Percentiles rank a stretch among this genome's conserved stretches.
These are phyloP conservation scores for Agriotes lineatus DNA, from an alignment of 2,888 invertebrate species.

Conservation along the genomic window DNA sequence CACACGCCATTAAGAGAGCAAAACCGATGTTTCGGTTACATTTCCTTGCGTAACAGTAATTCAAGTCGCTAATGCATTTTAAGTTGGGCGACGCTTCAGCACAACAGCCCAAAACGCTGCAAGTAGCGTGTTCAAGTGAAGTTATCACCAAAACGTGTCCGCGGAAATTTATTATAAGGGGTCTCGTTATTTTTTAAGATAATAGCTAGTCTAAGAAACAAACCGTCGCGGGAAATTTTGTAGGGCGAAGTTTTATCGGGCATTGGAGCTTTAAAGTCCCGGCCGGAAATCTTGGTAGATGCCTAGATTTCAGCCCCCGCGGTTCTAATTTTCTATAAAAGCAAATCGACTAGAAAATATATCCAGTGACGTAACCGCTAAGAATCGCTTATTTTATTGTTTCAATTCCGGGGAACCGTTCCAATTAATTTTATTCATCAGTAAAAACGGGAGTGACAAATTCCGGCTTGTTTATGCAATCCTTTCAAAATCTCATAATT, in stretches of 20 bases:
- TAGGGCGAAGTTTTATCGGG: slow-evolving; percentile 32
- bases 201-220: slow-evolving; percentile 33
- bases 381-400: slow-evolving; percentile 25
- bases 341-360: slow-evolving; percentile 42
- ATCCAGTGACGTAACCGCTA: slow-evolving; percentile 31
- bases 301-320: slow-evolving; percentile 32
- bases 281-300: slow-evolving; percentile 13
- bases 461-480: slow-evolving; percentile 20
- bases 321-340: slow-evolving; percentile 42
- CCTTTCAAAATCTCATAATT: slow-evolving; percentile 23
- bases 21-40: slow-evolving; percentile 7
- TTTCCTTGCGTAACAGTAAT: slow-evolving; percentile 12
- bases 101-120: background rate
- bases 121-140: slow-evolving; percentile 10
- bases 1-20: slow-evolving; percentile 8
- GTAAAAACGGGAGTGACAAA: slow-evolving; percentile 25
- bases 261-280: slow-evolving; percentile 27
- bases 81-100: background rate
- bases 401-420: slow-evolving; percentile 14
- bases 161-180: slow-evolving; percentile 27
- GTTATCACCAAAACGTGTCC: slow-evolving; percentile 25
- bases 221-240: slow-evolving; percentile 23
- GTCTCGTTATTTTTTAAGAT: slow-evolving; percentile 35
- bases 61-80: slow-evolving; percentile 11
- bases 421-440: slow-evolving; percentile 23